A percentile compares a stretch with the other conserved stretches of the same genome.
Evolutionary conservation across 2,797 vertebrate species (phyloP).

Genomic region (Syncerus caffer): DNA sequence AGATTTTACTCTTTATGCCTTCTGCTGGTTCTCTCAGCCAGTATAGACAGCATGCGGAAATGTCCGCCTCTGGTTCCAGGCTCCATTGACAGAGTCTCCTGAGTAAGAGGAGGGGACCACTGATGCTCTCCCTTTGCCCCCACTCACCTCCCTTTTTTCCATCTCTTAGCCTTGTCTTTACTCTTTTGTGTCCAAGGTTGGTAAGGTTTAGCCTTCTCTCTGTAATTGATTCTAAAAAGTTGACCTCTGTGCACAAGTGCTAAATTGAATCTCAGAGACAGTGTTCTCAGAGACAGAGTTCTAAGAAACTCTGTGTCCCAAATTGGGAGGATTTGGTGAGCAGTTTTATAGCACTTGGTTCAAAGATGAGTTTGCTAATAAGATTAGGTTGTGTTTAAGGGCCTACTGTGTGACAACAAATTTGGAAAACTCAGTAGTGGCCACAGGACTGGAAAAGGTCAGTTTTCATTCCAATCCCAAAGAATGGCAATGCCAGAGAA

Average conservation of each 20-base stretch:
- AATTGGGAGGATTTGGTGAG: not conserved
- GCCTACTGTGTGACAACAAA: not conserved
- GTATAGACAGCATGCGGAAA: too few relatives aligned
- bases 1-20: not conserved
- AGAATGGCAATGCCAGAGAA: not conserved
- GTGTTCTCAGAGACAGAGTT: not conserved
- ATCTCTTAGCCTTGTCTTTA: not conserved
- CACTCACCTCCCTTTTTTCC: not conserved
- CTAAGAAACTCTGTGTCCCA: not conserved
- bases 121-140: accelerated
- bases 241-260: not conserved
- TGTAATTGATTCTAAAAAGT: not conserved
- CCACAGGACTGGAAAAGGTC: not conserved
- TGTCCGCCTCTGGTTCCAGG: not conserved
- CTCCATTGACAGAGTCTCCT: not conserved
- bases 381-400: not conserved
- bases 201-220: not conserved
- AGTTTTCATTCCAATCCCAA: not conserved
- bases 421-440: not conserved
- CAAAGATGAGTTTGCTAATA: not conserved
- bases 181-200: not conserved
- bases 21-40: not conserved
- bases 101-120: not conserved
- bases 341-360: not conserved
- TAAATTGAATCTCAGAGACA: not conserved